phyloP scores from a whole-genome alignment of 2,113 vertebrate species.

The Lycaon pictus region DNA sequence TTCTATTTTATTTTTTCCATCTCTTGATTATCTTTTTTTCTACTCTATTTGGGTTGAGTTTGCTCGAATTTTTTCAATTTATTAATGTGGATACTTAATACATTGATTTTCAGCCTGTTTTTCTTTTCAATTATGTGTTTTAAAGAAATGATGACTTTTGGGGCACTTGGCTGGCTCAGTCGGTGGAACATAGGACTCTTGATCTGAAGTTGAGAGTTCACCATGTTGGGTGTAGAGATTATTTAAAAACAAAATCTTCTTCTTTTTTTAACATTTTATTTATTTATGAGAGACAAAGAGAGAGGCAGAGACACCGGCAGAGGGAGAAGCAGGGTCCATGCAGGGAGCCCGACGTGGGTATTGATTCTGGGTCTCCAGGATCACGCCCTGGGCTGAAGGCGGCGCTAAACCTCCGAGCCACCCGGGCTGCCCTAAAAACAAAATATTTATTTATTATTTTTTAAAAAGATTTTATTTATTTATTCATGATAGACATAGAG shows the following conservation, averaged over 20 bases:
- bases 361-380: too few relatives aligned
- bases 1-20: slow-evolving; percentile 48
- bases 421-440: too few relatives aligned
- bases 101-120: slow-evolving; percentile 16
- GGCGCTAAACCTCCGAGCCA: too few relatives aligned
- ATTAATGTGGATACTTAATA: neutral
- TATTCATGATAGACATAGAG: too few relatives aligned
- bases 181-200: neutral
- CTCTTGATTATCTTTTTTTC: slow-evolving; percentile 26
- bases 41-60: neutral
- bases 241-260: neutral
- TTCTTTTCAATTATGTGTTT: neutral
- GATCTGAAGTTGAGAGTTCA: neutral
- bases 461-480: too few relatives aligned
- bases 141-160: neutral
- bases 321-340: too few relatives aligned
- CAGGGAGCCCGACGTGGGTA: too few relatives aligned
- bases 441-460: too few relatives aligned
- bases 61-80: neutral
- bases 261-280: too few relatives aligned
- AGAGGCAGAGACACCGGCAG: too few relatives aligned
- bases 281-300: too few relatives aligned
- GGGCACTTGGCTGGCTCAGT: neutral
- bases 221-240: neutral
- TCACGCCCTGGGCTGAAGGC: too few relatives aligned